Evolutionary conservation across 2,888 invertebrate species (phyloP).

Genomic region (Serripes groenlandicus): DNA sequence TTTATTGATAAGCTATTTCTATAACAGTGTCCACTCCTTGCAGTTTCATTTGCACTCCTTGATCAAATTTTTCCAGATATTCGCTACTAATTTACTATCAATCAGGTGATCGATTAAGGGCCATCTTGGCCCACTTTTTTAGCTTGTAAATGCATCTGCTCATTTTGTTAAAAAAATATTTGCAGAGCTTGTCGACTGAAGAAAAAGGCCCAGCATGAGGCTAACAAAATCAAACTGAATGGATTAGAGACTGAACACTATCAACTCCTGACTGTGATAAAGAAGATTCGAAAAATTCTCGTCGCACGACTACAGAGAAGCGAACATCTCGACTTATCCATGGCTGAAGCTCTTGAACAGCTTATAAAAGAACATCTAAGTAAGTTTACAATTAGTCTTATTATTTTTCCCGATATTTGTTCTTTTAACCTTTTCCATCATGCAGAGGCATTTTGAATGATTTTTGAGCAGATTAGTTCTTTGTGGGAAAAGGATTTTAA

Average conservation of each 20-base stretch:
- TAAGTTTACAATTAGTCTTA: too few relatives aligned
- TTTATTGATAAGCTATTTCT: too few relatives aligned
- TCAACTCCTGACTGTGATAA: slow-evolving; percentile 88
- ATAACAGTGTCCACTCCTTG: too few relatives aligned
- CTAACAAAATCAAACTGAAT: slow-evolving; percentile 97
- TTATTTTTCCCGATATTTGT: too few relatives aligned
- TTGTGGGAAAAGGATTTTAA: too few relatives aligned
- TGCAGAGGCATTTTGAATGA: too few relatives aligned
- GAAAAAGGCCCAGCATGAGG: slow-evolving; percentile 99
- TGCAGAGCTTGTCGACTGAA: slow-evolving; percentile 96
- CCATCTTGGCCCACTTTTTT: not conserved
- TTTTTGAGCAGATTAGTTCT: too few relatives aligned
- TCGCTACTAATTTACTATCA: too few relatives aligned
- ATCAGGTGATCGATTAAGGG: not conserved
- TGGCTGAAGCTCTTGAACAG: slow-evolving; percentile 71
- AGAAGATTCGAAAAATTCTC: slow-evolving; percentile 70
- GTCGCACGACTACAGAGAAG: slow-evolving; percentile 30
- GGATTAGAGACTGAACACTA: slow-evolving; percentile 98
- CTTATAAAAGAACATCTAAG: slow-evolving; percentile 75
- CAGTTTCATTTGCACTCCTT: too few relatives aligned
- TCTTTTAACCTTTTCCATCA: too few relatives aligned
- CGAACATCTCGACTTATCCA: slow-evolving; percentile 31
- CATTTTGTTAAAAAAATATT: slow-evolving; percentile 17
- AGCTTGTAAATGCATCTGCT: not conserved
- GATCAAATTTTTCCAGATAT: too few relatives aligned